Evolutionary conservation across 2,797 vertebrate species (phyloP).

Genomic region (Sebastes vulpes): DNA sequence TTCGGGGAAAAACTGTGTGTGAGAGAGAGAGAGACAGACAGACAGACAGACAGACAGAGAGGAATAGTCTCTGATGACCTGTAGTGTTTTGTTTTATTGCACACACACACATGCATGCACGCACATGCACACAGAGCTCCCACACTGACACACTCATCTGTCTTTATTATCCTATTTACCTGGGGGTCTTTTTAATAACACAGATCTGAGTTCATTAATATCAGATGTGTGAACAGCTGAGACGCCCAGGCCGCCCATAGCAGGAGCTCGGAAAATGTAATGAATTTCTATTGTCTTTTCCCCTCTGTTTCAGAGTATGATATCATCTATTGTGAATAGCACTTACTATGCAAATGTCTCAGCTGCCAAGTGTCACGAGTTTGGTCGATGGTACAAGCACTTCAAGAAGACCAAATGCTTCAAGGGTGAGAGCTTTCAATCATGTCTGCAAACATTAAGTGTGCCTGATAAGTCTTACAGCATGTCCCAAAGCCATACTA

Average conservation of each 20-base stretch:
- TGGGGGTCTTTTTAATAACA: conserved; percentile 84
- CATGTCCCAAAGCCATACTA: background rate
- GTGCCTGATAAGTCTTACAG: conserved; percentile 4
- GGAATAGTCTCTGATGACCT: conserved; percentile 72
- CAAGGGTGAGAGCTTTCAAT: conserved; percentile 86
- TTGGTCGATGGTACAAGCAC: conserved; percentile 98
- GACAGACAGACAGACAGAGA: conserved; percentile 25
- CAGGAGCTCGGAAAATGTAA: conserved; percentile 63
- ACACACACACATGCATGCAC: background rate
- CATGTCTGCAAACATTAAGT: background rate
- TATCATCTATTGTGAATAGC: conserved; percentile 99
- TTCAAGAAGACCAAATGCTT: conserved; percentile 94
- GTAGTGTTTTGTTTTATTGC: conserved; percentile 65
- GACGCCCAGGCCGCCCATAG: conserved; percentile 65
- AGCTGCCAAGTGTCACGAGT: conserved; percentile 98
- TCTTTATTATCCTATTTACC: conserved; percentile 83
- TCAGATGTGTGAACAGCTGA: conserved; percentile 81
- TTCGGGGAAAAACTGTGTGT: conserved; percentile 65
- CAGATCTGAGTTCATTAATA: conserved; percentile 83
- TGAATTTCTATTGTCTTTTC: conserved; percentile 76
- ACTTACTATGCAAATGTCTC: conserved; percentile 99
- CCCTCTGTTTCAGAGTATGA: conserved; percentile 92
- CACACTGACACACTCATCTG: conserved; percentile 73
- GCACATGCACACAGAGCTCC: conserved; percentile 36
- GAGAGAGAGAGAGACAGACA: conserved; percentile 6